A percentile compares a stretch with the other conserved stretches of the same genome.
Conservation (phyloP, 2,888 invertebrate genomes). For the Mamestra brassicae region DNA sequence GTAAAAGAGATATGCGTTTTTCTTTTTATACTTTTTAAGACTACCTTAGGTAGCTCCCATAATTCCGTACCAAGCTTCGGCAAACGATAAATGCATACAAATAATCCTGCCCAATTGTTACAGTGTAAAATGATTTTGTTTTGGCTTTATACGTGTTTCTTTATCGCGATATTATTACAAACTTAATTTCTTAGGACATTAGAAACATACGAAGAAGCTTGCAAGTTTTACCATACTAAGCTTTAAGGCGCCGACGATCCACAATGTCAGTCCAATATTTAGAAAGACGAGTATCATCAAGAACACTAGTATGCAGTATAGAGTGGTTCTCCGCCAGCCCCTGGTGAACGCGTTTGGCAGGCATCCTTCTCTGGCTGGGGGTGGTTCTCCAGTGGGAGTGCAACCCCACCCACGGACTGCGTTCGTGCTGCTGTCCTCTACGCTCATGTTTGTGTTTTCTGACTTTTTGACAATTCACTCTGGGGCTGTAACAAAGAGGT, state of each 20-base stretch:
- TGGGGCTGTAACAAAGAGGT: slow-evolving; percentile 74
- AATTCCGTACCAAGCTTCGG: neutral
- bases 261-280: slow-evolving; percentile 98
- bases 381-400: slow-evolving; percentile 84
- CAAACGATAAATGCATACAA: neutral
- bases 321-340: slow-evolving; percentile 98
- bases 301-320: slow-evolving; percentile 96
- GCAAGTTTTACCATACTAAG: slow-evolving; percentile 95
- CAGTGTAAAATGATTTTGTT: neutral
- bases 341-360: slow-evolving; percentile 75
- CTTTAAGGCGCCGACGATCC: slow-evolving; percentile 98
- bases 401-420: slow-evolving; percentile 86
- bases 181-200: neutral
- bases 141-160: neutral
- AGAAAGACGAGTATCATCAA: slow-evolving; percentile 97
- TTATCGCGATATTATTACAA: neutral
- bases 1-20: too few relatives aligned
- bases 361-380: slow-evolving; percentile 74
- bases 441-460: slow-evolving; percentile 70
- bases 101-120: neutral
- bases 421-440: slow-evolving; percentile 74
- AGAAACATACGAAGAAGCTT: neutral
- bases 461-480: slow-evolving; percentile 41
- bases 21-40: too few relatives aligned
- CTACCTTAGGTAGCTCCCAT: neutral